Percentiles rank a stretch among this genome's conserved stretches.
Conservation (phyloP, 2,888 invertebrate genomes). For the Rhagium mordax region DNA sequence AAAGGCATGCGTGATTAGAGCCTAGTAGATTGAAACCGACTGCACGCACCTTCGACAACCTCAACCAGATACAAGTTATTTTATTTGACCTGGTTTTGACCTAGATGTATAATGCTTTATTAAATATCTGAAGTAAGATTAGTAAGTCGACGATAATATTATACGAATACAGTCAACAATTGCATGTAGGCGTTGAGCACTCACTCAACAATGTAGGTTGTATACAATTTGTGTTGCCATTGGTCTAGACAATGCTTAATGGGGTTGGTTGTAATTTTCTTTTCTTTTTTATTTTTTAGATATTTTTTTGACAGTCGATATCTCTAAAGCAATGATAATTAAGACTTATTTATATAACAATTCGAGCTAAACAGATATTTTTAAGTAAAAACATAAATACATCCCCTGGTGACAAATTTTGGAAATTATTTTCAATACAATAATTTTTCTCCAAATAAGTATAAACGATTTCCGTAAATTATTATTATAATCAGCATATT, state of each 20-base stretch:
- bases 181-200: not conserved
- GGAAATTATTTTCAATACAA: too few relatives aligned
- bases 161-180: not conserved
- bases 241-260: not conserved
- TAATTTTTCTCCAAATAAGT: too few relatives aligned
- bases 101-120: not conserved
- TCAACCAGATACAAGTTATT: not conserved
- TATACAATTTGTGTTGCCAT: not conserved
- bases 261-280: not conserved
- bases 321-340: too few relatives aligned
- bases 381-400: too few relatives aligned
- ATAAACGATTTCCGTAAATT: too few relatives aligned
- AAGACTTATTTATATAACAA: too few relatives aligned
- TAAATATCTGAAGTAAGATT: not conserved
- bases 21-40: not conserved
- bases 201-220: too few relatives aligned
- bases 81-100: not conserved
- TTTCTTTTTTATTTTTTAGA: too few relatives aligned
- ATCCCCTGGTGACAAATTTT: too few relatives aligned
- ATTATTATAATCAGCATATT: too few relatives aligned
- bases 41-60: not conserved
- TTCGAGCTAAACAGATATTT: too few relatives aligned
- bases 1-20: not conserved
- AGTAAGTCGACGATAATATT: not conserved
- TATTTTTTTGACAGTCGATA: too few relatives aligned